Base-by-base conservation (phyloP, 2,888 invertebrate genomes). In the Odontothrips loti region DNA sequence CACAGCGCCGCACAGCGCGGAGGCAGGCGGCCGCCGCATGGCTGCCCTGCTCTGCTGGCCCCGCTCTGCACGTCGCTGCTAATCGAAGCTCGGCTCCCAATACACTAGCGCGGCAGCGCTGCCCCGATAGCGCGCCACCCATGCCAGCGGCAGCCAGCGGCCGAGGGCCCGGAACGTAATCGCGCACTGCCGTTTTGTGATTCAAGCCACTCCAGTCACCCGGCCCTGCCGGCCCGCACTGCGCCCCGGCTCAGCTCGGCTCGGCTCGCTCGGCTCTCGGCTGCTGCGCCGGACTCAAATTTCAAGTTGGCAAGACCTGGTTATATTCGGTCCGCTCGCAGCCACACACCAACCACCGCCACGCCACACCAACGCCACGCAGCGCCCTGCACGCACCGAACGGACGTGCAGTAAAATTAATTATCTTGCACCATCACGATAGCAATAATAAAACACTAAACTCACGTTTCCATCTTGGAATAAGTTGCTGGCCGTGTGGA, bases 401-500 rank as follows among this genome's bases (percentile, higher is more conserved):
- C 34, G 34, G 6, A 43, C 34, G 34, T 6, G 34, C 58, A n/a
- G 23, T 75, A 27, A 75, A 75, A 75, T 75, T 75, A 75, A 75
- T 75, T 75, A 75, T 75, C 68, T 75, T 75, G 68, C 68, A 75
- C 68, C 68, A 75, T 75, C 68, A 75, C 68, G 68, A 75, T 75
- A 75, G 68, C 68, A 75, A 75, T 75, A 75, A 75, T 75, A 75
- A 75, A 75, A 75, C 58, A 58, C 68, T 75, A 75, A 75, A 75
- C 68, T 75, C 68, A 75, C 68, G 68, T 75, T 75, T 75, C 68
- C 68, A 75, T 75, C 68, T 75, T 75, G 68, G 68, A 75, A 75
- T 75, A 75, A 75, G 68, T 75, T 75, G 68, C 27, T 23, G 23
- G 68, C 68, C 11, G 68, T 1, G 11, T 27, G 68, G 12, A n/a